Base-by-base conservation (phyloP, 2,113 vertebrate species). In the Thomomys bottae region DNA sequence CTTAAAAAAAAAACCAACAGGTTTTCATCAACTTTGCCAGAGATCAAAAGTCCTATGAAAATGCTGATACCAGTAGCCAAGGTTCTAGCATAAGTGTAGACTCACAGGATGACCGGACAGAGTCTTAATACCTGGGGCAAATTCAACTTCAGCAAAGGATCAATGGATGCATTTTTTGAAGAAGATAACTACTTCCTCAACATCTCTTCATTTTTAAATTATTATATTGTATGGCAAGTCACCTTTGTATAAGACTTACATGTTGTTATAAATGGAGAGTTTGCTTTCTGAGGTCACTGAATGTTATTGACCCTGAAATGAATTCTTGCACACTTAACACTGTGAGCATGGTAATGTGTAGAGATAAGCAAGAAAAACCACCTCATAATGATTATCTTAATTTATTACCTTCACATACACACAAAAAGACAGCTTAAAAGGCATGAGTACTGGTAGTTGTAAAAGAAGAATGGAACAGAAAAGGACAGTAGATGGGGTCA, bases 1-100 rank as follows among this genome's bases (percentile, higher is more conserved):
- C 96, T 97, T 20, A 94, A 95, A 45, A 95, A 95, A 94, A 54
- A 54, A 54, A 4, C 49, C 15, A 95, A 21, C 83, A 99, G 99
- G 99, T 99, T 96, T 99, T 99, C 97, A 99, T 99, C 97, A 99
- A 99, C 97, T 99, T 99, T 91, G 99, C 99, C 88, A 98, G 98
- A 98, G 98, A 97, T 63, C 98, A 98, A 81, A 98, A 96, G 18
- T 96, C 94, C 59, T 97, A 97, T 42, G 97, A 97, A 0, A 57
- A 94, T 0, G 1, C 0, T 0, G 98, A 98, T 0, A 38, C 80
- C 1, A 95, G 94, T 28, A 97, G 97, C 95, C 97, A 98, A 78
- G 95, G 36, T 1, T 97, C 97, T 57, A 92, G 96, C 70, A 8
- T 97, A n/a, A 97, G 96, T 28, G 85, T 90, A 84, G 94, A 97